Percentiles rank a stretch among this genome's conserved stretches.
Evolutionary conservation across 2,888 invertebrate species (phyloP).

Genomic region (Lottia scabra): DNA sequence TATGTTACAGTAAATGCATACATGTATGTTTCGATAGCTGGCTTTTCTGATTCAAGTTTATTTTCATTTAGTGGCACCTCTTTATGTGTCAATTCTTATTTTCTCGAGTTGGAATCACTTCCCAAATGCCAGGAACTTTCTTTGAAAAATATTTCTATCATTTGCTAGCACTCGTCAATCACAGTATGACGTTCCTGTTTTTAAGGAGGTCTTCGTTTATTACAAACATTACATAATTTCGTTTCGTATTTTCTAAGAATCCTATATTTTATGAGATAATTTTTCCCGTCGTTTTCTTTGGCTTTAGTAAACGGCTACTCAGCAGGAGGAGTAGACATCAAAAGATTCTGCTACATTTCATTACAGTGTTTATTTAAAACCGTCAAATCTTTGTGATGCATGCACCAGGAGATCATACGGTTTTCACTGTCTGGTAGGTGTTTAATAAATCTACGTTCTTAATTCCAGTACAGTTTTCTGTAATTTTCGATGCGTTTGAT

Average conservation of each 20-base stretch:
- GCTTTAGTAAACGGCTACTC: neutral
- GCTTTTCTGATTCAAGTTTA: too few species aligned
- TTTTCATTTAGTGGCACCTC: too few species aligned
- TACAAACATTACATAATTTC: neutral
- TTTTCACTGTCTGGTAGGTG: neutral
- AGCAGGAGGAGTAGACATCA: neutral
- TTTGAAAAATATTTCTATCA: too few species aligned
- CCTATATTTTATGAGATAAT: neutral
- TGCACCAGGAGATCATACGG: neutral
- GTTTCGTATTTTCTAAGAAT: neutral
- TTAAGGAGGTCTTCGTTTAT: neutral
- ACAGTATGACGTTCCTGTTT: neutral
- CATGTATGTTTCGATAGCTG: too few species aligned
- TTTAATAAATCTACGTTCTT: neutral
- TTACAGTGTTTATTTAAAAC: neutral
- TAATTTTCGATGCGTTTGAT: neutral
- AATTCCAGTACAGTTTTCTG: neutral
- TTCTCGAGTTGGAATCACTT: too few species aligned
- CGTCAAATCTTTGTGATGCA: neutral
- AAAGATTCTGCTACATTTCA: neutral
- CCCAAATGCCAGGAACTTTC: too few species aligned
- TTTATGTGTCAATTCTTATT: too few species aligned
- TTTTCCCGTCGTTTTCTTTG: neutral
- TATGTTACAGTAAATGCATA: too few species aligned
- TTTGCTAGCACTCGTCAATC: neutral